Percentiles rank a stretch among this genome's conserved stretches.
phyloP scores from a whole-genome alignment of 1,140 invertebrate species.

The Lamellibrachia luymesi region DNA sequence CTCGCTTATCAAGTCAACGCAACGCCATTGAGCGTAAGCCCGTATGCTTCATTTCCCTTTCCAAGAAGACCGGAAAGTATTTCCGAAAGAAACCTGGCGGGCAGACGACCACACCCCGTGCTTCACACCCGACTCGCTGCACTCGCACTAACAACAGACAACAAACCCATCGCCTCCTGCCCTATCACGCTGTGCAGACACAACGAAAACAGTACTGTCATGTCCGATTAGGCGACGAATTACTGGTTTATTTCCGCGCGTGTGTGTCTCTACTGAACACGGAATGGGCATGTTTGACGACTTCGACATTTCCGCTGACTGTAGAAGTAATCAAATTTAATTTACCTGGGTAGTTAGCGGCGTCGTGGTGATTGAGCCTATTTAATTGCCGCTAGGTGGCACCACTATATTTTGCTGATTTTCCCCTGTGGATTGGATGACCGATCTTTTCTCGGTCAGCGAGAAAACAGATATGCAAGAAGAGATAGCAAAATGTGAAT shows the following conservation, averaged over 20 bases:
- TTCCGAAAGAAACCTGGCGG: not conserved
- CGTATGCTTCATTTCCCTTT: not conserved
- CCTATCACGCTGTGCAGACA: not conserved
- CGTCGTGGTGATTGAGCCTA: not conserved
- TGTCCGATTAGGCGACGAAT: not conserved
- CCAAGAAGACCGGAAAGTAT: not conserved
- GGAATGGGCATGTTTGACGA: not conserved
- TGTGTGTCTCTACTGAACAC: not conserved
- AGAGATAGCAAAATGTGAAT: no score
- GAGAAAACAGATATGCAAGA: no score
- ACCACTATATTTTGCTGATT: not conserved
- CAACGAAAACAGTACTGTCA: conserved; percentile 1
- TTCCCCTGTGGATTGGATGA: not conserved
- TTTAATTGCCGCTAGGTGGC: not conserved
- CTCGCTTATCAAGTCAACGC: not conserved
- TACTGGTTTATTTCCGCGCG: not conserved
- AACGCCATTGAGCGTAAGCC: not conserved
- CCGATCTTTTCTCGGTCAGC: no score
- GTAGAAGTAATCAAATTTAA: not conserved
- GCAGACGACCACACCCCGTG: not conserved
- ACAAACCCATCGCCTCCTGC: not conserved
- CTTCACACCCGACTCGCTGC: no score
- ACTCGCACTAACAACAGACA: no score
- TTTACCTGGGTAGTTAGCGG: not conserved
- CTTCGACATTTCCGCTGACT: not conserved